Percentiles rank a stretch among this genome's conserved stretches.
Conservation (phyloP, 1,140 invertebrate genomes). For the Steinernema khuongi region DNA sequence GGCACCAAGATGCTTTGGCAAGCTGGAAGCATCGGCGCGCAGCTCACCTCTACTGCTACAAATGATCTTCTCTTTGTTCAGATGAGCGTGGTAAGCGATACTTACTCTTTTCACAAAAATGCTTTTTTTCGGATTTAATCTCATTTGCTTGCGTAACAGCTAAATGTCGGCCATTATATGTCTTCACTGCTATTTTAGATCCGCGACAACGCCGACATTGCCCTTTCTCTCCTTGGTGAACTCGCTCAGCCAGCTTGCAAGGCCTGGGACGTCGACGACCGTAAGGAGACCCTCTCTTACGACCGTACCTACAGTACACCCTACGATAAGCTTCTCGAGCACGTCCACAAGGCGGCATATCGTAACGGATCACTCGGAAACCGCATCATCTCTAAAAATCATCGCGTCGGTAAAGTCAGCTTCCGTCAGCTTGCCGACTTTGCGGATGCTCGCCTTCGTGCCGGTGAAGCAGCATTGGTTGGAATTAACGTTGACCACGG, state of each 20-base stretch:
- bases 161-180: no score
- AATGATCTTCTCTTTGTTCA: constrained; percentile 48
- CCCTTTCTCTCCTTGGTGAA: constrained; percentile 52
- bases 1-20: constrained; percentile 55
- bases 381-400: constrained; percentile 38
- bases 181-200: constrained; percentile 21
- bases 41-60: constrained; percentile 32
- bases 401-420: constrained; percentile 33
- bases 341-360: constrained; percentile 51
- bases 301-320: constrained; percentile 38
- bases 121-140: no score
- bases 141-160: no score
- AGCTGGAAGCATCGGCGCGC: constrained; percentile 38
- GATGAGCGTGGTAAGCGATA: constrained; percentile 41
- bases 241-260: constrained; percentile 47
- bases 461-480: constrained; percentile 46
- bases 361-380: constrained; percentile 53
- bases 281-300: constrained; percentile 23
- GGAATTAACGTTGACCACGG: constrained; percentile 54
- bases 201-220: constrained; percentile 45
- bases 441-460: constrained; percentile 39
- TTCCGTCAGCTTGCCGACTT: constrained; percentile 35
- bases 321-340: constrained; percentile 45
- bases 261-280: constrained; percentile 52
- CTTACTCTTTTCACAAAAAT: no score